These are phyloP conservation scores for Lottia gigantea DNA, from an alignment of 2,888 invertebrate species.

Conservation along the genomic window DNA sequence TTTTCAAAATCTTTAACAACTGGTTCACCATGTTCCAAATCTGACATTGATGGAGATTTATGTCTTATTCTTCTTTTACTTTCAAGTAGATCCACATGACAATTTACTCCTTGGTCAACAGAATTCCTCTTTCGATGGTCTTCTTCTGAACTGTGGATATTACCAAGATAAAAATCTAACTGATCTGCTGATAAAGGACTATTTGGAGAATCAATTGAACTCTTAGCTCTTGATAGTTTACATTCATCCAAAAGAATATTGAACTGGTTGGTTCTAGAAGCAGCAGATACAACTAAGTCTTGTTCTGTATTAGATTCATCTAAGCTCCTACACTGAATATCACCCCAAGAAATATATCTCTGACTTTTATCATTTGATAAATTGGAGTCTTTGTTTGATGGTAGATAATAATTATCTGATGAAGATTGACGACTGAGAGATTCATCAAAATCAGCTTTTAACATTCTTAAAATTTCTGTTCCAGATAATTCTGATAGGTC, in stretches of 20 bases:
- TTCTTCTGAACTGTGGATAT: not conserved
- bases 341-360: not conserved
- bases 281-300: not conserved
- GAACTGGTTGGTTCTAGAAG: not conserved
- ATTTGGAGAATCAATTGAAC: no score
- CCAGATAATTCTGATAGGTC: conserved; percentile 23
- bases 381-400: not conserved
- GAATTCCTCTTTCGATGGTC: not conserved
- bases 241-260: not conserved
- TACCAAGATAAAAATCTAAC: conserved; percentile 8
- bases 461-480: not conserved
- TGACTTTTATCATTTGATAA: not conserved
- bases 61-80: conserved; percentile 19
- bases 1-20: conserved; percentile 30
- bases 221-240: no score
- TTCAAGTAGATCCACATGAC: not conserved
- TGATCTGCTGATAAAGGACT: not conserved
- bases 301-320: not conserved
- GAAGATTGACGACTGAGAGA: not conserved
- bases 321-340: not conserved
- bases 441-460: conserved; percentile 12
- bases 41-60: conserved; percentile 38
- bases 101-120: not conserved
- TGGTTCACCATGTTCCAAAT: conserved; percentile 20
- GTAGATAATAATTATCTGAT: not conserved